Evolutionary conservation across 2,888 invertebrate species (phyloP).

Genomic region (Chorisops tibialis): DNA sequence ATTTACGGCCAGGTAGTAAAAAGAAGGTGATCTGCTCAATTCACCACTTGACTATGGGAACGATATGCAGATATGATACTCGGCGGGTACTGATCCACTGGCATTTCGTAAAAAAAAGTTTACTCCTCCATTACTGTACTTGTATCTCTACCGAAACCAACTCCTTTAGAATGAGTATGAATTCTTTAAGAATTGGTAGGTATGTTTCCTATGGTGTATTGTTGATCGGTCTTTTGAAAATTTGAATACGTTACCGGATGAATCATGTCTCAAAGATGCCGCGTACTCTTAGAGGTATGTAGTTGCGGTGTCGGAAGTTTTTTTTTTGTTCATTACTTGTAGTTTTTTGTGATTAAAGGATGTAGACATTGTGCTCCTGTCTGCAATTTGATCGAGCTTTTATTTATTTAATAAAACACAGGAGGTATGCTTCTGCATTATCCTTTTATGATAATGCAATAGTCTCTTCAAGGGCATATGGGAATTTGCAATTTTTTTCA

Average conservation of each 20-base stretch:
- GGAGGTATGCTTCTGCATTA: too few relatives aligned
- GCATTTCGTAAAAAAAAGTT: neutral
- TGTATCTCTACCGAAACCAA: neutral
- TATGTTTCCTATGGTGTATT: conserved; percentile 12
- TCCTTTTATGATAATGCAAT: too few relatives aligned
- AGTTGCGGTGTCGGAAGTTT: conserved; percentile 5
- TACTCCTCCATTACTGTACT: neutral
- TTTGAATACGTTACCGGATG: conserved; percentile 29
- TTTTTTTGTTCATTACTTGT: neutral
- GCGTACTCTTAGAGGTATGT: conserved; percentile 5
- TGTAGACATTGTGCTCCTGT: too few relatives aligned
- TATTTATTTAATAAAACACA: too few relatives aligned
- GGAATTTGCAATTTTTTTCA: too few relatives aligned
- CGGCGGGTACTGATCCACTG: neutral
- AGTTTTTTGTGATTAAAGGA: too few relatives aligned
- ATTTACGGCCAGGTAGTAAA: neutral
- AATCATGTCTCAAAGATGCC: conserved; percentile 29
- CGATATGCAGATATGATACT: conserved; percentile 28
- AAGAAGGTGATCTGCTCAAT: conserved; percentile 1
- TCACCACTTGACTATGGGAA: conserved; percentile 29
- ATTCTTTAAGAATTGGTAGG: conserved; percentile 1
- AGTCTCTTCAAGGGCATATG: too few relatives aligned
- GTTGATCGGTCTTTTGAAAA: conserved; percentile 23
- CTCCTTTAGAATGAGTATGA: neutral
- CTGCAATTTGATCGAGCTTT: too few relatives aligned